phyloP scores from a whole-genome alignment of 1,140 invertebrate species.

The Rhopalosiphum padi region DNA sequence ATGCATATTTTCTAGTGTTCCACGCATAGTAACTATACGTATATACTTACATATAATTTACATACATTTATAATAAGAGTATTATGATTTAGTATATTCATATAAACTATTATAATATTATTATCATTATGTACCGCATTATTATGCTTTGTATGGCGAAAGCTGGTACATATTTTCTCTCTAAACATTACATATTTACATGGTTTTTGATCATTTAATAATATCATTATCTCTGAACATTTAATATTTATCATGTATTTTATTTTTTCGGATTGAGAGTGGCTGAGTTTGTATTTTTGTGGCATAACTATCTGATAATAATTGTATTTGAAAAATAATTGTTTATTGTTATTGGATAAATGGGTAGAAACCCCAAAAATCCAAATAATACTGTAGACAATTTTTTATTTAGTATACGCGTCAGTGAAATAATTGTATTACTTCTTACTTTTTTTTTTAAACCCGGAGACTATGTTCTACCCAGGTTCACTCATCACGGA shows the following conservation, averaged over 20 bases:
- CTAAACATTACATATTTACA: neutral
- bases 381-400: neutral
- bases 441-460: neutral
- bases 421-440: slow-evolving; percentile 11
- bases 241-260: neutral
- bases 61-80: slow-evolving; percentile 24
- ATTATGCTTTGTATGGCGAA: neutral
- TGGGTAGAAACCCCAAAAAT: neutral
- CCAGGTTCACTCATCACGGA: neutral
- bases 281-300: neutral
- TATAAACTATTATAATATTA: neutral
- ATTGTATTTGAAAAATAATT: neutral
- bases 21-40: neutral
- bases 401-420: neutral
- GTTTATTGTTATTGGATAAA: neutral
- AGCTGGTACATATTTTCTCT: neutral
- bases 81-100: slow-evolving; percentile 21
- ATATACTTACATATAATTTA: neutral
- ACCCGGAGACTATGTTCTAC: neutral
- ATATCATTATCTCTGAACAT: neutral
- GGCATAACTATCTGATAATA: neutral
- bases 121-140: neutral
- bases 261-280: neutral
- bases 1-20: neutral
- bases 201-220: neutral